Base-by-base conservation (phyloP, 2,113 vertebrate genomes). In the Marcusenius ussheri region DNA sequence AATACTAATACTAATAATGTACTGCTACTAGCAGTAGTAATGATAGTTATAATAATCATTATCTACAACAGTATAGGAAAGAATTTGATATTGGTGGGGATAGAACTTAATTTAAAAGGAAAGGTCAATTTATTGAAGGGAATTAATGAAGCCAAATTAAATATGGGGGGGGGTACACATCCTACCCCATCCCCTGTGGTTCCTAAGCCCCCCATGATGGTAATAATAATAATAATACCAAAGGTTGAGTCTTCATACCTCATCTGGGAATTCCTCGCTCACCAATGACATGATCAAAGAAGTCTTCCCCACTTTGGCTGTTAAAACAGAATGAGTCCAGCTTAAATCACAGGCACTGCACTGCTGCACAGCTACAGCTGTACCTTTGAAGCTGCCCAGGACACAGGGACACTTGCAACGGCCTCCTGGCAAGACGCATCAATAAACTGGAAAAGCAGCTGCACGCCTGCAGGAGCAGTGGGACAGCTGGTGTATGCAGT, bases 221-320 rank as follows among this genome's bases (percentile, higher is more conserved):
- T 66, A 3, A 27, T 66, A 3, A 27, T 66, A 62, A 24, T 19
- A 27, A 47, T 11, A 85, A 13, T n/a, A n/a, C 11, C 5, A 87
- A 27, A 39, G 62, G 7, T 17, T 74, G 35, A 56, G 45, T 53
- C 50, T 49, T 31, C 94, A 4, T 96, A 99, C 98, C 98, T 99
- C 98, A 92, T 97, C 96, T 88, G 98, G 98, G 93, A 99, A 99
- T 94, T 99, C 98, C 95, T 99, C 98, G 92, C 98, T 99, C 95
- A 99, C 98, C 94, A 99, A 96, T 50, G 98, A 98, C 98, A 99
- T 99, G 94, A 99, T 98, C 91, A 99, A 96, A 49, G 98, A 99
- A 0, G 98, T 99, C 96, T 99, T 99, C 93, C 98, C 98, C 95
- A 99, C 98, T 95, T 98, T 98, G 95, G 98, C 98, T 99, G 96